phyloP scores from a whole-genome alignment of 2,888 invertebrate genomes.

The Philopedon plagiatum region DNA sequence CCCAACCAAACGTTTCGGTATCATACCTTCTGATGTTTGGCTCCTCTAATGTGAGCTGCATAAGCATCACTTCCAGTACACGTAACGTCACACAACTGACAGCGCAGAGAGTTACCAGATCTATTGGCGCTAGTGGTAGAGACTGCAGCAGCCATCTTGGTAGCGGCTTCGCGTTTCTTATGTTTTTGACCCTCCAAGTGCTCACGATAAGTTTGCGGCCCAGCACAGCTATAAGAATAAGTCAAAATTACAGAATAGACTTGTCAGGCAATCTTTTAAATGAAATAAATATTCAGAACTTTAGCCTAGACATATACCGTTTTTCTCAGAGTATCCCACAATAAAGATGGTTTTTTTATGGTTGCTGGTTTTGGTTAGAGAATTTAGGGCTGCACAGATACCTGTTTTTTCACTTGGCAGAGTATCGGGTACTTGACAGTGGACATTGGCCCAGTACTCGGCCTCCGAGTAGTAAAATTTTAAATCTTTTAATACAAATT shows the following conservation, averaged over 20 bases:
- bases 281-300: no score
- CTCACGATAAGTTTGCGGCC: conserved; percentile 86
- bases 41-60: conserved; percentile 97
- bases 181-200: conserved; percentile 99
- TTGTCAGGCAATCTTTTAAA: no score
- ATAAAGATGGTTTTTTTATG: no score
- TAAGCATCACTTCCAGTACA: conserved; percentile 99
- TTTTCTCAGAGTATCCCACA: no score
- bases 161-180: conserved; percentile 96
- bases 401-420: no score
- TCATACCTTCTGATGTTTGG: conserved; percentile 95
- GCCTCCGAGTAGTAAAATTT: no score
- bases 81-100: conserved; percentile 98
- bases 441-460: no score
- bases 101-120: conserved; percentile 83
- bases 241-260: neutral
- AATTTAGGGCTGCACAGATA: no score
- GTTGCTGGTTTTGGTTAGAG: no score
- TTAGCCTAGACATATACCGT: no score
- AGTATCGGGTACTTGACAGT: no score
- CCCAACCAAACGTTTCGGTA: conserved; percentile 1
- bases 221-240: conserved; percentile 63
- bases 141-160: conserved; percentile 79
- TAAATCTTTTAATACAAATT: no score
- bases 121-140: conserved; percentile 76